Percentiles rank a stretch among this genome's conserved stretches.
phyloP scores from a whole-genome alignment of 2,797 vertebrate species.

The Ciconia nigra region DNA sequence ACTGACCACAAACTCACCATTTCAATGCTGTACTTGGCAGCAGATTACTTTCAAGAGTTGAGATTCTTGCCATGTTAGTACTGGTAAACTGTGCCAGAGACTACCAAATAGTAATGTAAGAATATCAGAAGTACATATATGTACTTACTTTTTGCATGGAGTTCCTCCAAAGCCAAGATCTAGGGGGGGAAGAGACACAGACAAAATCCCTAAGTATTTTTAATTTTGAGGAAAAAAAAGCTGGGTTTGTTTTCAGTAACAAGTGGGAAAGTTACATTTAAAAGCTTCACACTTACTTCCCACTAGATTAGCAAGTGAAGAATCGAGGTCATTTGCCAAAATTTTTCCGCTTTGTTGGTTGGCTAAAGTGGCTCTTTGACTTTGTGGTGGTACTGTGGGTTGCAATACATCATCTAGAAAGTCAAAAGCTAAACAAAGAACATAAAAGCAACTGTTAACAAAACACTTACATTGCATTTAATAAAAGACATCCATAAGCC shows the following conservation, averaged over 20 bases:
- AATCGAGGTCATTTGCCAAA: conserved; percentile 86
- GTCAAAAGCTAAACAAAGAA: conserved; percentile 75
- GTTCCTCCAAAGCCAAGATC: conserved; percentile 90
- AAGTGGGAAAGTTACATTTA: not conserved
- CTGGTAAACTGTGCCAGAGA: not conserved
- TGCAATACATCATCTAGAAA: conserved; percentile 83
- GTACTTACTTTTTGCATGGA: conserved; percentile 85
- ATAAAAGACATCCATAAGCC: not conserved
- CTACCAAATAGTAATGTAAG: not conserved
- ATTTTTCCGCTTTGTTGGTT: conserved; percentile 79
- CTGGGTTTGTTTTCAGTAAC: not conserved
- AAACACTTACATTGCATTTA: not conserved
- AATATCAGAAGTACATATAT: not conserved
- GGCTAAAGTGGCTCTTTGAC: conserved; percentile 68
- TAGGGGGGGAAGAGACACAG: conserved; percentile 39
- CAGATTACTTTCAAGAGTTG: not conserved
- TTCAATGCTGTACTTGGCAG: not conserved
- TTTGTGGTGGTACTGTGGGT: conserved; percentile 78
- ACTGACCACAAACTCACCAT: not conserved
- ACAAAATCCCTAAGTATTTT: not conserved
- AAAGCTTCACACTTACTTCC: conserved; percentile 82
- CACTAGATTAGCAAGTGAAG: conserved; percentile 87
- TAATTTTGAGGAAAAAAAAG: not conserved
- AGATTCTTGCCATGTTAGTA: not conserved
- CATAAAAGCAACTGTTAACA: conserved; percentile 3